Conservation (phyloP, 2,888 invertebrate genomes). For the Caenorhabditis imperialis region DNA sequence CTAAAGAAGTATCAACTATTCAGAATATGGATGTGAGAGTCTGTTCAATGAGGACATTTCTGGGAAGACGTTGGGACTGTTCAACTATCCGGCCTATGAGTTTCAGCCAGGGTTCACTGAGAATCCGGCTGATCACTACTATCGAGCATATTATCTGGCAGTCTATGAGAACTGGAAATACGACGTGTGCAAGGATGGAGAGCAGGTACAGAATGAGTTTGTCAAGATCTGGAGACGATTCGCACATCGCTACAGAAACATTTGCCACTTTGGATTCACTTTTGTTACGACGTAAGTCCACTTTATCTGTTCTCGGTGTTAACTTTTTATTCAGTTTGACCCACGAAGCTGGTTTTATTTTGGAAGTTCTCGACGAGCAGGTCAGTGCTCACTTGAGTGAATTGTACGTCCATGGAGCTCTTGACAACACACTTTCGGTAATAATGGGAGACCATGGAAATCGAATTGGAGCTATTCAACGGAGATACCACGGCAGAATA, state of each 20-base stretch:
- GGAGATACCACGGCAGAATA: conserved; percentile 64
- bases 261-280: conserved; percentile 79
- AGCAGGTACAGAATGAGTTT: conserved; percentile 62
- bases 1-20: conserved; percentile 1
- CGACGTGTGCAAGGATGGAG: conserved; percentile 50
- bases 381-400: conserved; percentile 35
- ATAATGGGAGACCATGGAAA: conserved; percentile 80
- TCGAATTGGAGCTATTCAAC: conserved; percentile 79
- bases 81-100: conserved; percentile 66
- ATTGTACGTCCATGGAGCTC: conserved; percentile 39
- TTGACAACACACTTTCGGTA: conserved; percentile 70
- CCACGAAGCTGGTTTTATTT: conserved; percentile 48
- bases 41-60: conserved; percentile 73
- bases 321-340: conserved; percentile 59
- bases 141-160: conserved; percentile 75
- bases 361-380: conserved; percentile 61
- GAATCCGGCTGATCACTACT: conserved; percentile 79
- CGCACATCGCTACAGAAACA: conserved; percentile 72
- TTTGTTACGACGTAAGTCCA: conserved; percentile 77
- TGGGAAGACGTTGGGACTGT: conserved; percentile 60
- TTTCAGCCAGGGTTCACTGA: conserved; percentile 76
- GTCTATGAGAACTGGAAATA: conserved; percentile 64
- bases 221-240: conserved; percentile 75
- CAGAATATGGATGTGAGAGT: conserved; percentile 65
- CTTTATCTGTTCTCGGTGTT: no score